phyloP scores from a whole-genome alignment of 2,888 invertebrate genomes.

The Apotomis betuletana region DNA sequence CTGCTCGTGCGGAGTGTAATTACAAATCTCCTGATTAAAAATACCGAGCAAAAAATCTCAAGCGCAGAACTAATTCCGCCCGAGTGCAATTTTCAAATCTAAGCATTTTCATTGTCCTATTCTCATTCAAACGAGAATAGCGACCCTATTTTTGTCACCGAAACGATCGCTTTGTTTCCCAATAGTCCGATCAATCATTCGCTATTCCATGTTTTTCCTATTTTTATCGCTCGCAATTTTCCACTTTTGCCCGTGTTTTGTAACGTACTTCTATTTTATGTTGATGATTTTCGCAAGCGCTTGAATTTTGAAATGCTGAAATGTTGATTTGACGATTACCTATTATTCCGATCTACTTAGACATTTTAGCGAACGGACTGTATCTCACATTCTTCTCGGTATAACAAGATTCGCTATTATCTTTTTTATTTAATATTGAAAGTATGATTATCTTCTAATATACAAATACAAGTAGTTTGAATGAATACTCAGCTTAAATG shows the following conservation, averaged over 20 bases:
- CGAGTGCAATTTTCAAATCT: conserved; percentile 24
- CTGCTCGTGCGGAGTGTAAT: background rate
- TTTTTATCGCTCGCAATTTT: conserved; percentile 26
- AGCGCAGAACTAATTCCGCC: conserved; percentile 15
- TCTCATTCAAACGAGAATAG: conserved; percentile 24
- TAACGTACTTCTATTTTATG: conserved; percentile 12
- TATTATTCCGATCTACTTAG: too few relatives aligned
- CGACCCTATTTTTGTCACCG: conserved; percentile 25
- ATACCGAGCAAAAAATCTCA: conserved; percentile 26
- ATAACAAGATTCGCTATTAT: too few relatives aligned
- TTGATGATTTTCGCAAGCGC: conserved; percentile 1
- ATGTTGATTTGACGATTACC: too few relatives aligned
- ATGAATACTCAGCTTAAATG: too few relatives aligned
- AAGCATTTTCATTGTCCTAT: conserved; percentile 26
- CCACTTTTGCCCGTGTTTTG: conserved; percentile 17
- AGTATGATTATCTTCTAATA: too few relatives aligned
- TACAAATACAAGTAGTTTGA: too few relatives aligned
- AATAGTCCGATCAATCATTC: conserved; percentile 39
- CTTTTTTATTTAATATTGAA: too few relatives aligned
- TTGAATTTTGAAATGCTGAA: too few relatives aligned
- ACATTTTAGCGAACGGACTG: too few relatives aligned
- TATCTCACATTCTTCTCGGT: too few relatives aligned
- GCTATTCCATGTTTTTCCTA: conserved; percentile 8
- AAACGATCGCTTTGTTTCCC: conserved; percentile 18
- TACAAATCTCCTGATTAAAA: conserved; percentile 22